Percentiles rank a stretch among this genome's conserved stretches.
phyloP scores from a whole-genome alignment of 2,113 vertebrate genomes.

The Trematocara marginatum region DNA sequence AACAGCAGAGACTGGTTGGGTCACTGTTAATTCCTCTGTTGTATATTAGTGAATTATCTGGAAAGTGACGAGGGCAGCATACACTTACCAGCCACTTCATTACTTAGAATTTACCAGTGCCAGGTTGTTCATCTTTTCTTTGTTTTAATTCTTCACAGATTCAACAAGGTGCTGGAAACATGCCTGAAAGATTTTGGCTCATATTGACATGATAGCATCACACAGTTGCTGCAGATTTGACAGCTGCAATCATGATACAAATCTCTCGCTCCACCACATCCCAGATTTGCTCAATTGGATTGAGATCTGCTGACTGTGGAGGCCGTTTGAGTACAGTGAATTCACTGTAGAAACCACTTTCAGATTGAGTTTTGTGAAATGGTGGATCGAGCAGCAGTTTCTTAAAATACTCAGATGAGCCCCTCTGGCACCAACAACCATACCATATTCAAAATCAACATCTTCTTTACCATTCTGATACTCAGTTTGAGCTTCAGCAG shows the following conservation, averaged over 20 bases:
- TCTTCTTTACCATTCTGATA: background rate
- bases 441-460: background rate
- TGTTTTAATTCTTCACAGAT: background rate
- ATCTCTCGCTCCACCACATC: background rate
- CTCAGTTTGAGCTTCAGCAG: background rate
- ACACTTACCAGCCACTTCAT: background rate
- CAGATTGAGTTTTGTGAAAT: background rate
- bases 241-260: background rate
- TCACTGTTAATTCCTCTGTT: background rate
- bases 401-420: background rate
- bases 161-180: background rate
- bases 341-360: background rate
- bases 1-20: background rate
- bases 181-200: background rate
- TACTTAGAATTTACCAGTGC: background rate
- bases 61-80: background rate
- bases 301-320: background rate
- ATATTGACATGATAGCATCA: background rate
- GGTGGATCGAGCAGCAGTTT: background rate
- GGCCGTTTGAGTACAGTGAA: background rate
- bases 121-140: background rate
- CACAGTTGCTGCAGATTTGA: background rate
- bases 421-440: background rate
- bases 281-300: background rate
- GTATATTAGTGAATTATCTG: background rate